Percentiles rank a stretch among this genome's conserved stretches.
Conservation (phyloP, 2,797 vertebrate species). For the Anguilla obscura region DNA sequence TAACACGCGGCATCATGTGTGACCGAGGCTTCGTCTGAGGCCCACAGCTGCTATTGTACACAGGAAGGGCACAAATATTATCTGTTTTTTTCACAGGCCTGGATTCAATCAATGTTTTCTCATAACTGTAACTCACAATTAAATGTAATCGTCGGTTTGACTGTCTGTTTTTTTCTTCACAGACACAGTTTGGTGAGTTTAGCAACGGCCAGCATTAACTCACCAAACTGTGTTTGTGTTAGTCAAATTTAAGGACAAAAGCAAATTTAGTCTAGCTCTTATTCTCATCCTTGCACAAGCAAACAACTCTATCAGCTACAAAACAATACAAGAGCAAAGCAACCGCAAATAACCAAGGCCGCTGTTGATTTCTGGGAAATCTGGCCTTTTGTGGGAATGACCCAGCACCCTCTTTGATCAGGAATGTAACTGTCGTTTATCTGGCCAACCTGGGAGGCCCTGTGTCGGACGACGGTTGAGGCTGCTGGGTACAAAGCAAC, state of each 20-base stretch:
- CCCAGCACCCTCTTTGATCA: not conserved
- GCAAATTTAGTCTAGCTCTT: not conserved
- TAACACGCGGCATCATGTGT: slow-evolving; percentile 20
- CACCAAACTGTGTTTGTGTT: not conserved
- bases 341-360: not conserved
- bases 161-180: not conserved
- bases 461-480: not conserved
- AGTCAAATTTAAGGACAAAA: not conserved
- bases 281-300: not conserved
- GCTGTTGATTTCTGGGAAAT: not conserved
- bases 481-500: not conserved
- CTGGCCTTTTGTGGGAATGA: not conserved
- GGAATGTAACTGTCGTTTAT: not conserved
- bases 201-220: not conserved
- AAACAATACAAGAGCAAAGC: not conserved
- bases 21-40: not conserved
- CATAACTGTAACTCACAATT: not conserved
- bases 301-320: not conserved
- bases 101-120: not conserved
- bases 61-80: not conserved
- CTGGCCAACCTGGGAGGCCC: not conserved
- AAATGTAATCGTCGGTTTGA: not conserved
- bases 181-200: not conserved
- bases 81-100: not conserved
- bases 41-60: slow-evolving; percentile 11